phyloP scores from a whole-genome alignment of 2,797 vertebrate genomes.

The Holocentrus rufus region DNA sequence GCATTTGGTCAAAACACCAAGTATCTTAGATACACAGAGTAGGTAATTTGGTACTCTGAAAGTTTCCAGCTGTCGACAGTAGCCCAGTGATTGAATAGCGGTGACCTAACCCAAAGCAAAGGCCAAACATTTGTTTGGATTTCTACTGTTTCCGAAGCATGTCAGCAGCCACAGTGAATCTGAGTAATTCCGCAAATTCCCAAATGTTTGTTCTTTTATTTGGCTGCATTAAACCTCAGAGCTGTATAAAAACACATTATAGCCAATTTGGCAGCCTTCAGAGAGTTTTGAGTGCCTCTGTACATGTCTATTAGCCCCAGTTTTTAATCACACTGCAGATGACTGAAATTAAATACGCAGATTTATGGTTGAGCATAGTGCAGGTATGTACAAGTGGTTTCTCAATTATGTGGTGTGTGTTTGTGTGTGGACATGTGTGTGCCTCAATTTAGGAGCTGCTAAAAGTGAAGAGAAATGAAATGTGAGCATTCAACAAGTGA shows the following conservation, averaged over 20 bases:
- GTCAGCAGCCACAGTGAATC: conserved; percentile 10
- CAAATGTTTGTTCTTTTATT: conserved; percentile 19
- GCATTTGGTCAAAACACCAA: too few species aligned
- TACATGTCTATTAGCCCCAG: not conserved
- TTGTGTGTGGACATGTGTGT: conserved; percentile 10
- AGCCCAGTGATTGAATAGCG: conserved; percentile 17
- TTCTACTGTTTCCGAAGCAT: conserved; percentile 26
- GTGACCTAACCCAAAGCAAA: conserved; percentile 10
- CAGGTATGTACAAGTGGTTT: conserved; percentile 47
- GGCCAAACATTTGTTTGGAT: not conserved
- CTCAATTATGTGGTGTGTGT: conserved; percentile 26
- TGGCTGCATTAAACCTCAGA: not conserved
- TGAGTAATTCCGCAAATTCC: conserved; percentile 23
- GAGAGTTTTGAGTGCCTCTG: conserved; percentile 7
- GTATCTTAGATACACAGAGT: too few species aligned
- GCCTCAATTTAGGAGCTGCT: not conserved
- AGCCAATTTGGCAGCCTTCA: not conserved
- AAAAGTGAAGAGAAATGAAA: conserved; percentile 11
- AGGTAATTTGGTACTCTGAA: not conserved
- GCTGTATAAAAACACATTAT: conserved; percentile 9
- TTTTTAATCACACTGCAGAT: conserved; percentile 2
- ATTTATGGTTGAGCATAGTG: conserved; percentile 21
- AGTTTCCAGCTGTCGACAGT: not conserved
- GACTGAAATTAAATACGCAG: conserved; percentile 22
- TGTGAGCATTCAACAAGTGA: not conserved